Evolutionary conservation across 2,797 vertebrate genomes (phyloP).

Genomic region (Danio albolineatus): DNA sequence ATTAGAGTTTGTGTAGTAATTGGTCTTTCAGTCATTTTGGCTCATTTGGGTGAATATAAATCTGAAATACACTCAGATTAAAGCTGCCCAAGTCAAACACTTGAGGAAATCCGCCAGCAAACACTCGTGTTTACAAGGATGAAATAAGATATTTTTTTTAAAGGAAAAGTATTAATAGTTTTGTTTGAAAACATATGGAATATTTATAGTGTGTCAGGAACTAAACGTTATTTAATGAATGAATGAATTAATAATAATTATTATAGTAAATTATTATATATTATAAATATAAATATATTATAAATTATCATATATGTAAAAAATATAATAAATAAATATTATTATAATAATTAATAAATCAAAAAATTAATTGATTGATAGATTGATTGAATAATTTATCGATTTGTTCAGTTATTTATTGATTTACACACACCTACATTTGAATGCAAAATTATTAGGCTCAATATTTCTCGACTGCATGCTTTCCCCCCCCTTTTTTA

Average conservation of each 20-base stretch:
- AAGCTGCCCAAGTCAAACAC: conserved; percentile 2
- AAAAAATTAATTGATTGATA: too few species aligned
- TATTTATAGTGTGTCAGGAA: background rate
- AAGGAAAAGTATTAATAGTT: background rate
- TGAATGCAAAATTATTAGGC: too few species aligned
- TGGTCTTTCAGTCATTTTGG: conserved; percentile 23
- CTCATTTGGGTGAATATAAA: conserved; percentile 20
- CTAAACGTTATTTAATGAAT: background rate
- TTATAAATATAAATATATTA: too few species aligned
- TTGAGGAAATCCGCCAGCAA: conserved; percentile 7
- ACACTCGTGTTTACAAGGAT: background rate
- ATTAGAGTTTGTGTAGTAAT: conserved; percentile 36
- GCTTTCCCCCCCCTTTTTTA: too few species aligned
- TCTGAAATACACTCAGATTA: conserved; percentile 20
- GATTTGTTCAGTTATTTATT: too few species aligned
- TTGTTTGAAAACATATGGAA: background rate
- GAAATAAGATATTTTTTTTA: background rate
- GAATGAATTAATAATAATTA: too few species aligned
- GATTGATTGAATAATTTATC: too few species aligned
- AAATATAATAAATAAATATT: too few species aligned
- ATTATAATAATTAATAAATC: too few species aligned
- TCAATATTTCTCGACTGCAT: background rate
- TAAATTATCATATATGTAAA: too few species aligned
- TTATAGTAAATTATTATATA: too few species aligned
- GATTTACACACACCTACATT: too few species aligned